These are phyloP conservation scores for Artemia sp. DNA, from an alignment of 2,888 invertebrate species.

Conservation along the genomic window DNA sequence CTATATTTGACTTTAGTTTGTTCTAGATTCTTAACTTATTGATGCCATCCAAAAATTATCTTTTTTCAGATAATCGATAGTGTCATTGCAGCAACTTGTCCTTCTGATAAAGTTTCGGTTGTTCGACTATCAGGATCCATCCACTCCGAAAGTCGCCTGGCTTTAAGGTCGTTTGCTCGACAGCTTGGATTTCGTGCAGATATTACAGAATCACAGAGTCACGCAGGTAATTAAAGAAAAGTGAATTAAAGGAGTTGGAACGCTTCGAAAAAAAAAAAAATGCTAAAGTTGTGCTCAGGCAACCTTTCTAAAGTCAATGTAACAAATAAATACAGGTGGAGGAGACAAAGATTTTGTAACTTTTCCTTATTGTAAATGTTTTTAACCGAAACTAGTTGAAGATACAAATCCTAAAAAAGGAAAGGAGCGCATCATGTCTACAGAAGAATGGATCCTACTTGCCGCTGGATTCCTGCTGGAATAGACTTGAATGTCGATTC, in stretches of 20 bases:
- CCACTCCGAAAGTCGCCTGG: constrained; percentile 8
- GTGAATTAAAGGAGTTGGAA: too few species aligned
- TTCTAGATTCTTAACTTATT: too few species aligned
- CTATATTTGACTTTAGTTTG: too few species aligned
- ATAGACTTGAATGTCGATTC: too few species aligned
- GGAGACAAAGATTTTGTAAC: neutral
- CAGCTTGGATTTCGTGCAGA: constrained; percentile 11
- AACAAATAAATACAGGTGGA: neutral
- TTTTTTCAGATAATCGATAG: constrained; percentile 13
- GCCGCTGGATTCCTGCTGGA: too few species aligned
- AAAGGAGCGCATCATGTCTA: too few species aligned
- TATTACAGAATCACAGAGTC: constrained; percentile 2
- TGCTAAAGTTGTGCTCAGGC: neutral
- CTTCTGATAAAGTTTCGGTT: neutral
- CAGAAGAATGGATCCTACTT: too few species aligned
- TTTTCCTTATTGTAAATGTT: too few species aligned
- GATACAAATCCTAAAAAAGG: too few species aligned
- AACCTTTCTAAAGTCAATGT: neutral
- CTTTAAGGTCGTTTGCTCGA: neutral
- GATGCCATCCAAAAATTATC: neutral
- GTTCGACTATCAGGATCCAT: neutral
- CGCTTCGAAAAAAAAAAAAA: too few species aligned
- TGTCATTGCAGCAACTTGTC: neutral
- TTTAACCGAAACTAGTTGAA: too few species aligned
- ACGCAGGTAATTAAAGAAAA: neutral